These are phyloP conservation scores for Diaprepes abbreviatus DNA, from an alignment of 2,888 invertebrate species.

Conservation along the genomic window DNA sequence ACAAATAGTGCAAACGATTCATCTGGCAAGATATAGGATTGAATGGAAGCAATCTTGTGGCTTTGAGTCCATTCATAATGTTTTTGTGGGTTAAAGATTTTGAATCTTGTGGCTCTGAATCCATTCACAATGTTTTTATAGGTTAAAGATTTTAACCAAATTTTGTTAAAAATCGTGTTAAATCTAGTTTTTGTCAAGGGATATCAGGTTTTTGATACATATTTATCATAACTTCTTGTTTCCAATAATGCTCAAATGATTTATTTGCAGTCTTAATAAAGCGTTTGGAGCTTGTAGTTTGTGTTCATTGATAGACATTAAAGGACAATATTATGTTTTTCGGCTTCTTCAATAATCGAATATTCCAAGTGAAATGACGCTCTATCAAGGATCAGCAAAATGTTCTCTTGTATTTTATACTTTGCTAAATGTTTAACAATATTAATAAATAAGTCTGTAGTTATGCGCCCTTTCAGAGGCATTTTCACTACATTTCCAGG, in stretches of 20 bases:
- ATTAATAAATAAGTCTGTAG: neutral
- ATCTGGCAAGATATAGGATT: no score
- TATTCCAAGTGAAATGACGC: constrained; percentile 1
- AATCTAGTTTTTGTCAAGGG: no score
- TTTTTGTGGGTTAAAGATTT: no score
- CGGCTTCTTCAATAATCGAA: constrained; percentile 15
- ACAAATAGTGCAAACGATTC: no score
- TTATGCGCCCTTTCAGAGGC: neutral
- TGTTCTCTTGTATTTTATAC: neutral
- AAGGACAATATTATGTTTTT: constrained; percentile 3
- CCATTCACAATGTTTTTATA: no score
- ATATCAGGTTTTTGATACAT: no score
- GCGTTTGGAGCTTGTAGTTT: constrained; percentile 12
- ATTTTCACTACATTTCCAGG: neutral
- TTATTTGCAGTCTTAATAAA: constrained; percentile 9
- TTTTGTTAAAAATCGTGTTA: no score
- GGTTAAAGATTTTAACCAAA: no score
- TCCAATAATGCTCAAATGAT: constrained; percentile 15
- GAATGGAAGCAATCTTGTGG: no score
- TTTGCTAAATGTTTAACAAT: neutral
- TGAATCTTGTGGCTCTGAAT: no score
- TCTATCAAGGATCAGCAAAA: constrained; percentile 13
- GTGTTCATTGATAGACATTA: constrained; percentile 7
- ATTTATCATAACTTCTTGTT: no score
- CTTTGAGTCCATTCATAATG: no score